Evolutionary conservation across 2,888 invertebrate genomes (phyloP), one percentile per base, ranked within the genome.

Genomic region (Petrolisthes cinctipes): DNA sequence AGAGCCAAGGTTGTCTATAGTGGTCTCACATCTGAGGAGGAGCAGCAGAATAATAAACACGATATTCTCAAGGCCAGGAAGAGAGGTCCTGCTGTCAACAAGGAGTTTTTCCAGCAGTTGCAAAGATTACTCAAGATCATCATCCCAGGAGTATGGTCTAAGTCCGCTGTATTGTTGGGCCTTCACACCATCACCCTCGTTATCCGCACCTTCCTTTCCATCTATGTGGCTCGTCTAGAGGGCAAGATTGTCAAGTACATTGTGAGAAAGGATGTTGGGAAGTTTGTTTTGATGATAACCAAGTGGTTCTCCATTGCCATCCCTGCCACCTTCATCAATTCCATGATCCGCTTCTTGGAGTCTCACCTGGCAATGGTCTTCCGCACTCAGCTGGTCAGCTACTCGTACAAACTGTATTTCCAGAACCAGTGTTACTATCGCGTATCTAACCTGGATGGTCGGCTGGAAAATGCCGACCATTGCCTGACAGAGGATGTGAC

Each of bases 321-420:
- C 4, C 99, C 99, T 0, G 99, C 99, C 0, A 99, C 99, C 0
- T 98, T 99, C 93, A 96, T 99, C 92, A 99, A 99, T 93, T 98
- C 98, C 90, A 96, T 98, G 94, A 99, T 99, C 92, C 95, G 98
- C 86, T 99, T 97, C 93, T 94, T 99, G 92, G 99, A 99, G 93
- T 96, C 96, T 91, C 95, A 97, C 91, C 94, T 99, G 89, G 97
- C 98, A 0, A 94, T 99, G 57, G 97, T 97, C 85, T 97, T 99
- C 94, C 95, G 98, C 91, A 96, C 97, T 4, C 94, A 98, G 89
- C 94, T 99, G 80, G 99, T 99, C 11, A 51, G 73, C 17, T 97
- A 99, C 93, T 97, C 98, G 0, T 99, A 99, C 93, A 95, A 96
- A 85, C 94, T 97, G 92, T 99, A 99, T 93, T 98, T 99, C 94